Evolutionary conservation across 2,113 vertebrate genomes (phyloP), one percentile per base, ranked within the genome.

Genomic region (Anarrhichthys ocellatus): DNA sequence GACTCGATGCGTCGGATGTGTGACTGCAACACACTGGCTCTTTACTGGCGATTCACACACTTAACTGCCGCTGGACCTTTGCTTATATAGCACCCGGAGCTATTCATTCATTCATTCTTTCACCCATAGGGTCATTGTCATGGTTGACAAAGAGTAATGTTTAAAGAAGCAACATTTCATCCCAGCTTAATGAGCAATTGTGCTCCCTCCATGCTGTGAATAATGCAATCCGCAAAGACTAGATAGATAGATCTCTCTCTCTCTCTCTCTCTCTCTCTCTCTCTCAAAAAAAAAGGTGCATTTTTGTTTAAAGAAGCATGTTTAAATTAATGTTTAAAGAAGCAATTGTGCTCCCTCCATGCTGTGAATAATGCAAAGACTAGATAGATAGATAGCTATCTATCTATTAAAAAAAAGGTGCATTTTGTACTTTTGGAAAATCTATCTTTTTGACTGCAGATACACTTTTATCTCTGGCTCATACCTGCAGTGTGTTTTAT

Each of bases 1-100:
- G 9, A 1, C 66, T 32, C 44, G 50, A 20, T 44, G 50, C 36
- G 22, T 42, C 20, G 0, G 34, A 56, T 72, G 65, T 72, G 65
- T 61, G n/a, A 36, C 68, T 44, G 40, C 46, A 46, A 44, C 67
- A 59, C 54, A 14, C 29, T 69, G 18, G 54, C 46, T 50, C 24
- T 68, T 46, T 38, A 22, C 54, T 66, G 65, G 13, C 34, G 52
- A 71, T 66, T 61, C 83, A 72, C 61, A 72, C 27, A 36, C 50
- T 72, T 18, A 52, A 20, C 24, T 48, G 36, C 46, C 5, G 15
- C 32, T 52, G 34, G 69, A 73, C 44, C 40, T 24, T 27, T 24
- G 11, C 8, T 38, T 52, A 32, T 29, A 32, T 5, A n/a, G 4
- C 79, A 56, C 54, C 24, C 38, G 18, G 44, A 69, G 54, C 27